Evolutionary conservation across 1,140 invertebrate species (phyloP), one percentile per base, ranked within the genome.

Genomic region (Chionoecetes opilio): DNA sequence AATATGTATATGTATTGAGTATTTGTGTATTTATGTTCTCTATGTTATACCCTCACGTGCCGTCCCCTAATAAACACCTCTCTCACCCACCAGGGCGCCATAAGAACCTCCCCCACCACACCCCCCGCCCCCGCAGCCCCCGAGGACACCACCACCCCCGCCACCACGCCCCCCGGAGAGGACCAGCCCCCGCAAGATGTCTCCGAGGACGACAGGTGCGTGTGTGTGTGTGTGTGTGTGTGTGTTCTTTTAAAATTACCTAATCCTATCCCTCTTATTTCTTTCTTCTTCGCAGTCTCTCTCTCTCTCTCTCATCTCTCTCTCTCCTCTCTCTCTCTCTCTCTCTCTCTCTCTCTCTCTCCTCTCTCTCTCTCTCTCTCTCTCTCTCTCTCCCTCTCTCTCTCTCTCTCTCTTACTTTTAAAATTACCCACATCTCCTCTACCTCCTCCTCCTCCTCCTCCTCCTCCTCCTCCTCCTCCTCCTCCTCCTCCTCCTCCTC

Each of bases 141-240:
- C 63, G 63, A 75, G 63, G 63, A 75, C 63, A 2, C 63, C 63
- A 11, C 63, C 8, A 75, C 63, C 63, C 26, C 63, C n/a, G 21
- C 63, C 63, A n/a, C 63, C 21, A 75, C 63, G 0, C 26, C 63
- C 63, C 63, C 63, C 6, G 63, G 63, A 26, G 63, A 75, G 63
- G 63, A 75, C 21, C 63, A n/a, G 2, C 21, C 21, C 63, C 63
- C 63, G 6, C 63, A 75, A n/a, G 63, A 75, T 75, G n/a, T 26
- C 63, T 26, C 63, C 63, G 63, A 75, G 63, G 63, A 75, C 63
- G 63, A 75, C 63, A 75, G n/a, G 63, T 75, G 63, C 26, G 63
- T 75, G 63, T 75, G 63, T 75, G 63, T 75, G 53, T 75, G 53
- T 75, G 53, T 75, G 53, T 75, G 53, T 75, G 53, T 75, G 53